Evolutionary conservation across 1,140 invertebrate species (phyloP).

Genomic region (Drosophila aff.): DNA sequence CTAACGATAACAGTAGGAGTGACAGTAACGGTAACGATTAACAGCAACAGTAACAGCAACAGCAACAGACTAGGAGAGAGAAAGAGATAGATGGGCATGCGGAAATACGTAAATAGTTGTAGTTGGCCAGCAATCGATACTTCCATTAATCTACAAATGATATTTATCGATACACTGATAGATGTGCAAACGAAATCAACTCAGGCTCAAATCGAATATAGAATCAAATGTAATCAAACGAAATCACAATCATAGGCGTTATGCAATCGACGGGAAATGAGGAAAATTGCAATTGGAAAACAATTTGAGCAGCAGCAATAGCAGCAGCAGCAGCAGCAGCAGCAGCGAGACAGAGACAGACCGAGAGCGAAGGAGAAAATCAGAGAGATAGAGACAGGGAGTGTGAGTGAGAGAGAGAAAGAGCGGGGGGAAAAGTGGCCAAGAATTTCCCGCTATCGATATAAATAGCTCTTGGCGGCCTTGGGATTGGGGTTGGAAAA

Average conservation of each 20-base stretch:
- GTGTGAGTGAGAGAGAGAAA: neutral
- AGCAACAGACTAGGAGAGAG: conserved; percentile 17
- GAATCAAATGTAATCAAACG: conserved; percentile 47
- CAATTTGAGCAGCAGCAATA: conserved; percentile 40
- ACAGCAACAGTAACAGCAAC: conserved; percentile 24
- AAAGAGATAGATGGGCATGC: conserved; percentile 18
- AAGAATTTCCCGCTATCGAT: conserved; percentile 40
- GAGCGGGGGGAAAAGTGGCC: conserved; percentile 12
- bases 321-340: conserved; percentile 1
- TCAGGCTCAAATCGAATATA: conserved; percentile 20
- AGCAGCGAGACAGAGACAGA: conserved; percentile 49
- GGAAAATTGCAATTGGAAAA: conserved; percentile 56
- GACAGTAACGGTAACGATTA: conserved; percentile 18
- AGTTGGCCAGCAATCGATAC: neutral
- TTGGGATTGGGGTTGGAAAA: conserved; percentile 29
- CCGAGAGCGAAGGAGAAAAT: conserved; percentile 25
- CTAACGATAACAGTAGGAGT: conserved; percentile 27
- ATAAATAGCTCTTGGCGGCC: conserved; percentile 42
- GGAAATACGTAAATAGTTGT: neutral
- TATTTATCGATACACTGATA: conserved; percentile 2
- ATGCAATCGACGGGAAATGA: conserved; percentile 47
- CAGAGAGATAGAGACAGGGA: conserved; percentile 8
- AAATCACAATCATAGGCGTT: conserved; percentile 53
- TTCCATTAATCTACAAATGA: conserved; percentile 18
- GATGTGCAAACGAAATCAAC: conserved; percentile 31